Percentiles rank a stretch among this genome's conserved stretches.
Conservation (phyloP, 1,140 invertebrate species). For the Pachyrhynchus sulphureomaculatus region DNA sequence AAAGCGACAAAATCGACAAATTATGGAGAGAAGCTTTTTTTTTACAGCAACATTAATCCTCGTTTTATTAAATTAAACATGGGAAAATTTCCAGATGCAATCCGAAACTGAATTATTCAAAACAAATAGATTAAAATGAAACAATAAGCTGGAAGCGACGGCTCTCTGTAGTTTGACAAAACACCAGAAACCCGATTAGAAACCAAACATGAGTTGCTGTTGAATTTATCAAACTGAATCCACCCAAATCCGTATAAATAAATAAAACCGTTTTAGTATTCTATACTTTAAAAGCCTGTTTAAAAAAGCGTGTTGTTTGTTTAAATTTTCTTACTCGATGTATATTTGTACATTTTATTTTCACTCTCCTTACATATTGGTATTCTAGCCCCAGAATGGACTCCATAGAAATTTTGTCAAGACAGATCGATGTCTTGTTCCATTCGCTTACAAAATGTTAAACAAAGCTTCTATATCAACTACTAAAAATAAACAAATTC, state of each 20-base stretch:
- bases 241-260: slow-evolving; percentile 13
- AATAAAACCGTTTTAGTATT: neutral
- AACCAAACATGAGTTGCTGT: slow-evolving; percentile 15
- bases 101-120: slow-evolving; percentile 29
- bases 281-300: too few relatives aligned
- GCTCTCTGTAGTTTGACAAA: slow-evolving; percentile 19
- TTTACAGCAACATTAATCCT: neutral
- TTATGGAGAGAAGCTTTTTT: neutral
- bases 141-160: slow-evolving; percentile 22
- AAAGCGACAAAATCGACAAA: neutral
- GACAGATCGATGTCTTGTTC: too few relatives aligned
- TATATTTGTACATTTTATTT: too few relatives aligned
- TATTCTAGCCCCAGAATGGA: too few relatives aligned
- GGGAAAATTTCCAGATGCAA: slow-evolving; percentile 25
- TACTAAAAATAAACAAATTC: too few relatives aligned
- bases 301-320: too few relatives aligned
- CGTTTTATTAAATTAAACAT: slow-evolving; percentile 27
- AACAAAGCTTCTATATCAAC: too few relatives aligned
- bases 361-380: too few relatives aligned
- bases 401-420: too few relatives aligned
- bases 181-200: slow-evolving; percentile 32
- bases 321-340: too few relatives aligned
- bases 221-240: slow-evolving; percentile 22
- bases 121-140: slow-evolving; percentile 32
- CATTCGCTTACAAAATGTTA: too few relatives aligned